Conservation (phyloP, 2,113 vertebrate genomes). For the Dipodomys merriami region DNA sequence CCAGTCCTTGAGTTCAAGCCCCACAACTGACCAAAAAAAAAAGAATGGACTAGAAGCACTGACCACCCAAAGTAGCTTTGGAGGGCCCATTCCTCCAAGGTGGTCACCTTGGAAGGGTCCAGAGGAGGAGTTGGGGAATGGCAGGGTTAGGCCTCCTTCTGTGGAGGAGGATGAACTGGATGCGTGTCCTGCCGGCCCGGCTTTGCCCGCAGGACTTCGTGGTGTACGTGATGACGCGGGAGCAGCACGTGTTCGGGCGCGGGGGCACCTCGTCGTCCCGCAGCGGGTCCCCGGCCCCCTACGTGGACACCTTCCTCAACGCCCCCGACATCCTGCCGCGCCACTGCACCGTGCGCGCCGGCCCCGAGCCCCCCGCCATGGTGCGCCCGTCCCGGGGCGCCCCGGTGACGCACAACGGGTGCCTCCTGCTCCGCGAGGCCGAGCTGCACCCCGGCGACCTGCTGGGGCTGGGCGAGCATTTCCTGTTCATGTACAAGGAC, state of each 20-base stretch:
- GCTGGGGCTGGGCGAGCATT: slow-evolving; percentile 92
- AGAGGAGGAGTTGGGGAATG: not conserved
- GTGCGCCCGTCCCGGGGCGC: slow-evolving; percentile 92
- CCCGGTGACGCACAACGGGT: slow-evolving; percentile 92
- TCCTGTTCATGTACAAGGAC: slow-evolving; percentile 95
- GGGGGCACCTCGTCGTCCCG: slow-evolving; percentile 87
- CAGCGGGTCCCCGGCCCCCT: slow-evolving; percentile 78
- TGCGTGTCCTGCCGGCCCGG: too few relatives aligned
- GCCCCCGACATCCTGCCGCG: slow-evolving; percentile 93
- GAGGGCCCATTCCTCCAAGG: not conserved
- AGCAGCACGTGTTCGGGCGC: slow-evolving; percentile 92
- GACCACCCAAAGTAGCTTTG: not conserved
- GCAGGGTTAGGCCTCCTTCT: not conserved
- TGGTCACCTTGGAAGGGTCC: not conserved
- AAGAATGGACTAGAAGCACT: too few relatives aligned
- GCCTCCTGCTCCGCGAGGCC: slow-evolving; percentile 90
- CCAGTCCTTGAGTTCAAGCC: too few relatives aligned
- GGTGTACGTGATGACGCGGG: slow-evolving; percentile 93
- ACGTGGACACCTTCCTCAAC: slow-evolving; percentile 93
- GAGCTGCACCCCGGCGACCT: slow-evolving; percentile 92
- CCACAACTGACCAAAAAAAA: too few relatives aligned
- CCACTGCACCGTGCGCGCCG: slow-evolving; percentile 89
- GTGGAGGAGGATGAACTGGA: too few relatives aligned
- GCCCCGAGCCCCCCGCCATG: slow-evolving; percentile 83
- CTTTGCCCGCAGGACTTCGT: slow-evolving; percentile 90